Base-by-base conservation (phyloP, 2,113 vertebrate species). In the Mugil cephalus region DNA sequence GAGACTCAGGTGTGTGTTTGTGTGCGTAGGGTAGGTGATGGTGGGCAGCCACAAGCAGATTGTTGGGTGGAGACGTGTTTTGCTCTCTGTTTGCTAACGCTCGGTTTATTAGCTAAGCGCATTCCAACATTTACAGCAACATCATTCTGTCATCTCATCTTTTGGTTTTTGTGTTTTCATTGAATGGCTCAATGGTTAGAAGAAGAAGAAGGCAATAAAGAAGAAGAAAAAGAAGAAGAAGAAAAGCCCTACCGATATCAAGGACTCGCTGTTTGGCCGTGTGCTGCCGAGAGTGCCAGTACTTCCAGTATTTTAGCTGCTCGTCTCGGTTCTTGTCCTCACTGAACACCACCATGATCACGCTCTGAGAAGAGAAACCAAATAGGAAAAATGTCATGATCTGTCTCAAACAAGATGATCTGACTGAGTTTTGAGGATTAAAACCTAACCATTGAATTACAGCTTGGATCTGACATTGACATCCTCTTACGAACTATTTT, bases 331-430 rank as follows among this genome's bases (percentile, higher is more conserved):
- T 98, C 86, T 99, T 99, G 70, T 99, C 98, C 79, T 98, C 96
- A 58, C 98, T 99, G 93, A 99, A 99, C 79, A 99, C 98, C 91
- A 99, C 98, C 98, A 99, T 99, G 85, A 99, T 95, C 70, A 99
- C 98, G 0, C 97, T 99, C 98, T 98, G 92, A 17, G 42, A 66
- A 46, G 0, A 7, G 11, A 36, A 36, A n/a, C 1, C 34, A 8
- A 15, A 4, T 61, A 13, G 10, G 13, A 19, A 35, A 30, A 54
- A 10, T 1, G 18, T 45, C 8, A 45, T 65, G 8, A 53, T 47
- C 8, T 46, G 46, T 14, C 43, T 64, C 24, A 4, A 35, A 51
- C 0, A 35, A 52, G 21, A 60, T 40, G 46, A 34, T 17, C 12
- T 18, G 30, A 40, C 11, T 9, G 8, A 14, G 18, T 11, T 2